Evolutionary conservation across 2,888 invertebrate species (phyloP), one percentile per base, ranked within the genome.

Genomic region (Cheilosia grossa): DNA sequence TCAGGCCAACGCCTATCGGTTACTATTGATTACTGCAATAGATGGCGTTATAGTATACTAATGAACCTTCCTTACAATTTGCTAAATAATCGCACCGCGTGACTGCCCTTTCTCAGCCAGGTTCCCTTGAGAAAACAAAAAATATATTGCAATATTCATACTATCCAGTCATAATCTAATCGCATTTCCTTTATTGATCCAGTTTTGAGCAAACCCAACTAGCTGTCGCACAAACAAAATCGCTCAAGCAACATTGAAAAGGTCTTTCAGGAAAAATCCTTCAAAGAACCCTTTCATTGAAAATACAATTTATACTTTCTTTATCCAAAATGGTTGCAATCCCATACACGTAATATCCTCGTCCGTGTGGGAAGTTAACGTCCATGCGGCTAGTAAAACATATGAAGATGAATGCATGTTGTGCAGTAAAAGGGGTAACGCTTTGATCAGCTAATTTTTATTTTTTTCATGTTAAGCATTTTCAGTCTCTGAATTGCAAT

Each of bases 291-390:
- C 33, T 61, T 47, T 67, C 80, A 67, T 47, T 80, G 74, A 80
- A 80, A 80, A 67, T 61, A 74, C 80, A 74, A 80, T 80, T 80
- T 67, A 24, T 24, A 74, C 30, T 67, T 67, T 61, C 44, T 19
- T 61, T 73, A 66, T 61, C 58, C 42, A 51, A 70, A 70, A 66
- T 66, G 19, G 66, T 40, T 66, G 54, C 72, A 72, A 42, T 72
- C 30, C 21, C 37, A 17, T 17, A 17, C 15, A 15, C 30, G 42
- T 2, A 21, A 13, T 37, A 42, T 24, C 21, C 5, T 44, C 44
- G 2, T 56, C 24, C 58, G 58, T 21, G 58, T 13, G 10, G 37
- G 21, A 47, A n/a, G 33, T 37, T 49, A 49, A 70, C 69, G 49
- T 10, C 33, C 69, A 33, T 27, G 56, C 30, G n/a, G 56, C 21